Evolutionary conservation across 2,113 vertebrate species (phyloP), one percentile per base, ranked within the genome.

Genomic region (Scophthalmus maximus): DNA sequence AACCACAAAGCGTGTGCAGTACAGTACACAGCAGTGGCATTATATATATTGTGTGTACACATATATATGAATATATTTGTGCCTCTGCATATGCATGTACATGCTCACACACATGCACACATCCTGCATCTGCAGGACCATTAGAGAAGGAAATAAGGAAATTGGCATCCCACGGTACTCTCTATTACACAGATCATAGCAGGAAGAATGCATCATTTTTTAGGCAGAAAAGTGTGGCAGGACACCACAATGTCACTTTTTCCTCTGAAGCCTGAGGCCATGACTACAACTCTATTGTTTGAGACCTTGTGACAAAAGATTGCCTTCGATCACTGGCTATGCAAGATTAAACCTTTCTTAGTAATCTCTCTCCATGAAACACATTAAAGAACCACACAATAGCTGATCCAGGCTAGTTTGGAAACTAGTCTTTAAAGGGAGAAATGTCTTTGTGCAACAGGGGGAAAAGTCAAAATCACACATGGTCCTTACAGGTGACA

Each of bases 271-370:
- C 8, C 32, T 80, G 55, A 71, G 50, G 58, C 83, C 79, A 79
- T 14, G 5, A 27, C 62, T 61, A 51, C 46, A 65, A 67, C 26
- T n/a, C 76, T 79, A 74, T 83, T 84, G 75, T 86, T 74, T 81
- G 34, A 79, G n/a, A 64, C 56, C 69, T 58, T 68, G 69, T 83
- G 80, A 85, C 69, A 68, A 81, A 18, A 44, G 17, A 52, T 27
- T 30, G 51, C 38, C 73, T 91, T 90, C 87, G 79, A 88, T 87
- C 73, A 58, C 32, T 26, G 42, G 27, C 69, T 70, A 47, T 29
- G 56, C 65, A 71, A 49, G 47, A 58, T 79, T 62, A 58, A 78
- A 77, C 32, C 67, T 71, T 71, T 81, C 51, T 75, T 86, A 76
- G 49, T 76, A 79, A 87, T 83, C 73, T 82, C 44, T 26, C 50